A percentile compares a stretch with the other conserved stretches of the same genome.
These are phyloP conservation scores for Clarias laeviceps DNA, from an alignment of 2,797 vertebrate species.

Conservation along the genomic window DNA sequence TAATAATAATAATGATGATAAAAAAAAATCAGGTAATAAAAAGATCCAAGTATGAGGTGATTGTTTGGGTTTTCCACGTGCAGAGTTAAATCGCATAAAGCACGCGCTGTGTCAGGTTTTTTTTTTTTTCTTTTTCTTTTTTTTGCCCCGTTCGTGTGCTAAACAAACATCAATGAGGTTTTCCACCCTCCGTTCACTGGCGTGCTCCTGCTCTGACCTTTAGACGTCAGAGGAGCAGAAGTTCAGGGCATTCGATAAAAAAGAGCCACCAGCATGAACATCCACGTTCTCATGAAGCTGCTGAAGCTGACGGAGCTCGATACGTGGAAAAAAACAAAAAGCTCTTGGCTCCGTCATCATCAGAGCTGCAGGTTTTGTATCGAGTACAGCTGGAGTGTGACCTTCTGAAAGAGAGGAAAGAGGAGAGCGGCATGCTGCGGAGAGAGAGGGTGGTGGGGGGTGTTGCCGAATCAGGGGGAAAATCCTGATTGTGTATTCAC, in stretches of 20 bases:
- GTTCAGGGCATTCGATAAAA: conserved; percentile 65
- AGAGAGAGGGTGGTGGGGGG: too few relatives aligned
- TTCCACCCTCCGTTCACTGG: conserved; percentile 66
- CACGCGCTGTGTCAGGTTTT: conserved; percentile 68
- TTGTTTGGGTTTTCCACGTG: background rate
- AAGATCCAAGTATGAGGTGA: background rate
- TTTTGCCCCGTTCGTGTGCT: conserved; percentile 65
- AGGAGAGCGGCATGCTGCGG: background rate
- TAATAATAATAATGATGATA: background rate
- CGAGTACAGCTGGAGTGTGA: background rate
- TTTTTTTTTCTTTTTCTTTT: too few relatives aligned
- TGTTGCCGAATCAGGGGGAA: background rate
- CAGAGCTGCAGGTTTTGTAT: conserved; percentile 38
- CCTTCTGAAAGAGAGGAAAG: background rate
- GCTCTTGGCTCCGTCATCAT: conserved; percentile 45
- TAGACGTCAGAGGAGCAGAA: conserved; percentile 61
- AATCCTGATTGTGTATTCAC: background rate
- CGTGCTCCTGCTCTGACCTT: conserved; percentile 67
- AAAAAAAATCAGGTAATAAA: background rate
- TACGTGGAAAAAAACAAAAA: conserved; percentile 44
- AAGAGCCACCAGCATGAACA: conserved; percentile 61
- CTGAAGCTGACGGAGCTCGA: conserved; percentile 34
- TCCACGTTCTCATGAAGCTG: conserved; percentile 28
- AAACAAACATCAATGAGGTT: conserved; percentile 74
- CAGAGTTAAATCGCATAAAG: conserved; percentile 67